phyloP scores from a whole-genome alignment of 2,113 vertebrate genomes.

The Euleptes europaea region DNA sequence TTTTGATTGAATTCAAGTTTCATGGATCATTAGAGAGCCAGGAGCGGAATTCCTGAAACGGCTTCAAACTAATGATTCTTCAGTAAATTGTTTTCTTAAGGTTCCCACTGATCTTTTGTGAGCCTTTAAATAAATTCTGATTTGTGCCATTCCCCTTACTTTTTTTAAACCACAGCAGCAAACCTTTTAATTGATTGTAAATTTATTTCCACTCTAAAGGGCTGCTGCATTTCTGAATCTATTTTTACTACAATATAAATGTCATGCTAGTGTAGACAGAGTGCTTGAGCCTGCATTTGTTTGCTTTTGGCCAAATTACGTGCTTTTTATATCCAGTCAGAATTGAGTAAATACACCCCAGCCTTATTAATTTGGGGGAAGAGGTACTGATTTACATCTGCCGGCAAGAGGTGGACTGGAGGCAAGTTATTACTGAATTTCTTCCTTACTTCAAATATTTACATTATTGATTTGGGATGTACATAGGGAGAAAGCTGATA shows the following conservation, averaged over 20 bases:
- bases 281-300: slow-evolving; percentile 20
- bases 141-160: slow-evolving; percentile 40
- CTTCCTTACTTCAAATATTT: neutral
- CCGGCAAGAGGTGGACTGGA: neutral
- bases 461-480: slow-evolving; percentile 20
- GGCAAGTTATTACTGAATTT: slow-evolving; percentile 26
- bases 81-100: slow-evolving; percentile 74
- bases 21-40: slow-evolving; percentile 77
- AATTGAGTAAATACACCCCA: slow-evolving; percentile 19
- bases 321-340: neutral
- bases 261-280: slow-evolving; percentile 27
- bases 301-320: slow-evolving; percentile 28
- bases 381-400: neutral
- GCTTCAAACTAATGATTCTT: slow-evolving; percentile 76
- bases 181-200: slow-evolving; percentile 47
- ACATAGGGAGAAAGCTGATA: neutral
- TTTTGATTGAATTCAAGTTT: slow-evolving; percentile 82
- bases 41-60: slow-evolving; percentile 69
- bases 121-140: slow-evolving; percentile 44
- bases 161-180: slow-evolving; percentile 27
- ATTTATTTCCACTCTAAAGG: slow-evolving; percentile 52
- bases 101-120: slow-evolving; percentile 42
- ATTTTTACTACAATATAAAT: slow-evolving; percentile 47
- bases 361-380: slow-evolving; percentile 1
- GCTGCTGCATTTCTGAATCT: neutral